Conservation (phyloP, 1,140 invertebrate genomes). For the Lordiphosa clarofinis region DNA sequence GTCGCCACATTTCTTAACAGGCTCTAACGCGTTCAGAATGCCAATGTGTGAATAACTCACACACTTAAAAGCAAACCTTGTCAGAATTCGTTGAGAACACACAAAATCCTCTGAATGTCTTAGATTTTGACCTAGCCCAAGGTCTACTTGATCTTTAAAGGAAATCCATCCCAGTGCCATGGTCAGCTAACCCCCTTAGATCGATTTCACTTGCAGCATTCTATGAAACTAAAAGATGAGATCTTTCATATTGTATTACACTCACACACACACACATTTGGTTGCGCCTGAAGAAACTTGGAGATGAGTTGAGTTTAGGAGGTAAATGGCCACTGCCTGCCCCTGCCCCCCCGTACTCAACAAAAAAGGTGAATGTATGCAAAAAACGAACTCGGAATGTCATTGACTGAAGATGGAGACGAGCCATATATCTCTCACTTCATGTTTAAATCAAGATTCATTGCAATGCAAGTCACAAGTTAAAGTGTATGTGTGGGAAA, state of each 20-base stretch:
- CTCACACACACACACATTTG: not conserved
- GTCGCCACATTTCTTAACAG: too few species aligned
- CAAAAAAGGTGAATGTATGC: constrained; percentile 32
- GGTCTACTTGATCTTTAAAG: too few species aligned
- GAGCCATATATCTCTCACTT: constrained; percentile 21
- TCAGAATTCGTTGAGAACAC: too few species aligned
- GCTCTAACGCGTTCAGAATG: too few species aligned
- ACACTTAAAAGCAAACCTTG: too few species aligned
- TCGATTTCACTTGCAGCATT: constrained; percentile 26
- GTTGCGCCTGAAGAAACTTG: constrained; percentile 46
- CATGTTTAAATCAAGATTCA: constrained; percentile 32
- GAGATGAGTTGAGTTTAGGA: constrained; percentile 10
- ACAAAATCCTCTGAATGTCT: too few species aligned
- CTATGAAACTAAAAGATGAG: constrained; percentile 3
- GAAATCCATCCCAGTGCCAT: not conserved
- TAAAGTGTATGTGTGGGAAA: constrained; percentile 29
- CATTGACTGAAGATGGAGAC: constrained; percentile 41
- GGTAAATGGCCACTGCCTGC: constrained; percentile 7
- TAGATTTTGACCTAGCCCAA: too few species aligned
- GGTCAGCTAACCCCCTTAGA: constrained; percentile 36
- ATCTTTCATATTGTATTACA: constrained; percentile 25
- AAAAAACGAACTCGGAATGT: constrained; percentile 43
- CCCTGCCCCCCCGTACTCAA: constrained; percentile 1
- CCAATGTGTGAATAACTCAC: too few species aligned
- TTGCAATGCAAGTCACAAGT: constrained; percentile 37